phyloP scores from a whole-genome alignment of 2,797 vertebrate genomes.

The Bucorvus abyssinicus region DNA sequence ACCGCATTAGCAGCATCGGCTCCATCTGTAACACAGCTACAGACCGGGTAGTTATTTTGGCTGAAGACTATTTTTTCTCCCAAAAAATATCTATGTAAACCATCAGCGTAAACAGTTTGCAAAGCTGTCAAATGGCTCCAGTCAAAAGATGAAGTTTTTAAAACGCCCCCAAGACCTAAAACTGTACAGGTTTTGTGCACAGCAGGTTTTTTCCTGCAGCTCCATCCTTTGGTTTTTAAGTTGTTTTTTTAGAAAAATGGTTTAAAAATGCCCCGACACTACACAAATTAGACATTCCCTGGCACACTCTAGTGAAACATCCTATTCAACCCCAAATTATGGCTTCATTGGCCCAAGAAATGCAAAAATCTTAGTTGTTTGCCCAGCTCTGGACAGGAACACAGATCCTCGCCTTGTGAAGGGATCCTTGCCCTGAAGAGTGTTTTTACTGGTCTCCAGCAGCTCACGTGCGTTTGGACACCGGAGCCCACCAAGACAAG shows the following conservation, averaged over 20 bases:
- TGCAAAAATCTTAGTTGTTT: neutral
- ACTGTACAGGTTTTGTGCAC: neutral
- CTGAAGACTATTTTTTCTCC: neutral
- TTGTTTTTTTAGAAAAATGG: neutral
- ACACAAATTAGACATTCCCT: neutral
- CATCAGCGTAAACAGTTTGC: neutral
- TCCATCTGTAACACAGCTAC: neutral
- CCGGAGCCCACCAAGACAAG: neutral
- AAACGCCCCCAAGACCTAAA: neutral
- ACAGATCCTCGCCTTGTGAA: neutral
- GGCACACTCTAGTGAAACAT: neutral
- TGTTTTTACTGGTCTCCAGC: neutral
- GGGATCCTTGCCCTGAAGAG: neutral
- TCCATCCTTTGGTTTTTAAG: neutral
- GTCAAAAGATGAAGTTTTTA: neutral
- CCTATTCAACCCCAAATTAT: neutral
- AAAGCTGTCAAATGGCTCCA: conserved; percentile 11
- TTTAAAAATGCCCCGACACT: neutral
- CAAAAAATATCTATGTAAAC: neutral
- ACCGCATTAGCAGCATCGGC: neutral
- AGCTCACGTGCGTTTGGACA: neutral
- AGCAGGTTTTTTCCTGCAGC: neutral
- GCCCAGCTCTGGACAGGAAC: neutral
- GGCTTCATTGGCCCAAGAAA: neutral
- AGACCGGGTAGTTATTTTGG: neutral